Base-by-base conservation (phyloP, 2,113 vertebrate species). In the Nanorana parkeri region DNA sequence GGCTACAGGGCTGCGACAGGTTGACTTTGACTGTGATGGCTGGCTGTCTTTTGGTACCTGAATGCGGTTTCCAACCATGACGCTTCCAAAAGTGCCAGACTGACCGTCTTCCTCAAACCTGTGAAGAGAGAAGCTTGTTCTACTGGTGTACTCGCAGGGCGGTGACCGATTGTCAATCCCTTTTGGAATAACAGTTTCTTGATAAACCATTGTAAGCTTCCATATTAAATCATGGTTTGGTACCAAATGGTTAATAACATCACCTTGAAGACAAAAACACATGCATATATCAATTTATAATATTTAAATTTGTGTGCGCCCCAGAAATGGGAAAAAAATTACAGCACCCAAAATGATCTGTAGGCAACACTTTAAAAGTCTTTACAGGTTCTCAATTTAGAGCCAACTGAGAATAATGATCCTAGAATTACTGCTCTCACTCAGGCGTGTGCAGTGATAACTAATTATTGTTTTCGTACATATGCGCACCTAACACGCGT, bases 21-120 rank as follows among this genome's bases (percentile, higher is more conserved):
- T 88, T 0, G 88, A 83, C 24, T 92, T 71, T 0, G 84, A 77
- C 0, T 68, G 85, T 67, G 90, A 87, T 0, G 86, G 85, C 68
- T 94, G 94, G 0, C 88, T 80, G 77, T 95, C 95, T 28, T 84
- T 85, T 0, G 95, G 93, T 79, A 99, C 95, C 88, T 99, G 97
- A 87, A 99, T 99, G 16, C 97, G 94, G 89, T 99, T 99, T 77
- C 98, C 98, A 4, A 99, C 92, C 55, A 99, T 88, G 83, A 97
- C 94, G 0, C 97, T 97, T 73, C 98, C 98, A 66, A 99, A 99
- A 3, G 96, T 99, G 52, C 97, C 96, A 0, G 97, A 99, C 84
- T 96, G 95, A 2, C 90, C 87, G 74, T 98, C 89, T 63, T 93
- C 91, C 0, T 94, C 92, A 24, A 84, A 85, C 77, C 88, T 88